phyloP scores from a whole-genome alignment of 2,113 vertebrate species.

The Mobula birostris region DNA sequence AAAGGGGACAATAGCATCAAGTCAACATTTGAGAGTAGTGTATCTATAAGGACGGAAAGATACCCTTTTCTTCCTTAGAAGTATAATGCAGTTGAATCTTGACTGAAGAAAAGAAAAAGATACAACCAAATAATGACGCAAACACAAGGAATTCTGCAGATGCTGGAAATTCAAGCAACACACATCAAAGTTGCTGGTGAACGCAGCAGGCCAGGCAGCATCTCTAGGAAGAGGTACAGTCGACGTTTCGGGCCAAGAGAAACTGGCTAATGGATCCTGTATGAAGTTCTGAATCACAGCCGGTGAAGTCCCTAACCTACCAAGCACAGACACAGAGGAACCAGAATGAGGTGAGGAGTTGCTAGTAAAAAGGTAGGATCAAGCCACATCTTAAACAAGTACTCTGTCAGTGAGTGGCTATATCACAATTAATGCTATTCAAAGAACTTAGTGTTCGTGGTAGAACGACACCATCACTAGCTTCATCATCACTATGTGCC shows the following conservation, averaged over 20 bases:
- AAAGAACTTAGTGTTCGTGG: not conserved
- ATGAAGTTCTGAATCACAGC: not conserved
- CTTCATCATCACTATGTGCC: too few species aligned
- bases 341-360: not conserved
- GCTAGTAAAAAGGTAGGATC: not conserved
- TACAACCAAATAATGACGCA: not conserved
- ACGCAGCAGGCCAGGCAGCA: too few species aligned
- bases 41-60: not conserved
- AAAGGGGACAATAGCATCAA: not conserved
- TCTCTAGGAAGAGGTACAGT: too few species aligned
- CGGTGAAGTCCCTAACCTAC: not conserved
- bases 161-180: too few species aligned
- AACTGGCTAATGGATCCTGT: not conserved
- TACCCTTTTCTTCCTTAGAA: not conserved
- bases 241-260: too few species aligned
- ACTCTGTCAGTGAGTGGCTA: not conserved
- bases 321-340: not conserved
- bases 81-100: not conserved
- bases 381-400: not conserved
- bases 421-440: not conserved
- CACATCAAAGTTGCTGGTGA: too few species aligned
- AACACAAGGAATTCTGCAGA: too few species aligned
- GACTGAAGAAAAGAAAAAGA: not conserved
- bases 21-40: not conserved
- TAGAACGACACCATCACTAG: too few species aligned